Evolutionary conservation across 2,113 vertebrate genomes (phyloP).

Genomic region (Emydocephalus ijimae): DNA sequence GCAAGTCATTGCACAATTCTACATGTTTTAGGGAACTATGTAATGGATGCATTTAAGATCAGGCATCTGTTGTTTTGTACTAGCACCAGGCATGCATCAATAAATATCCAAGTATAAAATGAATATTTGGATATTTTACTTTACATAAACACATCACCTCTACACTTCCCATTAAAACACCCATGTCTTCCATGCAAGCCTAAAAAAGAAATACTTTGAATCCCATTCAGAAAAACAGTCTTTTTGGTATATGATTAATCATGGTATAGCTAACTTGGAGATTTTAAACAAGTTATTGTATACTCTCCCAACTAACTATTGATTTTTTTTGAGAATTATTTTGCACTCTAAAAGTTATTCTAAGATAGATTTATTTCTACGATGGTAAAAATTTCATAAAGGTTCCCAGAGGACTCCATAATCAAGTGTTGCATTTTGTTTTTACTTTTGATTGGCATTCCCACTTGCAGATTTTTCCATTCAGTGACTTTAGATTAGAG

Average conservation of each 20-base stretch:
- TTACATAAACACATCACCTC: background rate
- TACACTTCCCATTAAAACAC: background rate
- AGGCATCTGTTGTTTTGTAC: background rate
- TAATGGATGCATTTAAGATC: background rate
- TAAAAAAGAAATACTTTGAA: background rate
- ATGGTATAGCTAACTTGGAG: background rate
- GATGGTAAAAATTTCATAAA: background rate
- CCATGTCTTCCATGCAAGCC: background rate
- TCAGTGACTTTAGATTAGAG: background rate
- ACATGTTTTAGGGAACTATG: background rate
- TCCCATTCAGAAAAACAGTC: background rate
- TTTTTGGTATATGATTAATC: background rate
- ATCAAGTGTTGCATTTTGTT: background rate
- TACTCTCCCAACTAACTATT: background rate
- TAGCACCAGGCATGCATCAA: background rate
- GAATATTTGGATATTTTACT: background rate
- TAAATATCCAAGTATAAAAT: background rate
- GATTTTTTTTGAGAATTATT: background rate
- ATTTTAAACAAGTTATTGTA: background rate
- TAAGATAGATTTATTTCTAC: background rate
- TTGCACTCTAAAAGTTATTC: background rate
- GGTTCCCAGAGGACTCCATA: background rate
- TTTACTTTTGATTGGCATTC: background rate
- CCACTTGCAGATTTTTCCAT: background rate
- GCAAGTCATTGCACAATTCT: no score